phyloP scores from a whole-genome alignment of 2,888 invertebrate species.

The Brenthis ino region DNA sequence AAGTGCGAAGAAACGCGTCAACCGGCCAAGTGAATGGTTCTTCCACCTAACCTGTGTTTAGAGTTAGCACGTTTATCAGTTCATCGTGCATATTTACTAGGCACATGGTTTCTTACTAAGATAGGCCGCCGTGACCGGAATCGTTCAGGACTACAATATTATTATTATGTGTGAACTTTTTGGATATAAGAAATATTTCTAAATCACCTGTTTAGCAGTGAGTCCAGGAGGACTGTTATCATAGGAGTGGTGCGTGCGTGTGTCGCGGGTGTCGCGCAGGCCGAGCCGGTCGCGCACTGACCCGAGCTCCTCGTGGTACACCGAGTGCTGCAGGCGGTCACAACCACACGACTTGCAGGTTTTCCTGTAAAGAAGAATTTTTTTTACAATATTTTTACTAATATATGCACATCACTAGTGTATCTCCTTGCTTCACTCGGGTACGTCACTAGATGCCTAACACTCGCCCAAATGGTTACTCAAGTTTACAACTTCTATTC shows the following conservation, averaged over 20 bases:
- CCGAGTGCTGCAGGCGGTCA: constrained; percentile 93
- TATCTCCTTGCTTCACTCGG: no score
- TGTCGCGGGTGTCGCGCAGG: constrained; percentile 84
- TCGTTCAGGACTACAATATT: no score
- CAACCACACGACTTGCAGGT: constrained; percentile 97
- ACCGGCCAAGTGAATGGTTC: no score
- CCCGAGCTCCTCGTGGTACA: constrained; percentile 93
- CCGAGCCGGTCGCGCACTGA: constrained; percentile 89
- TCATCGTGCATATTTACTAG: no score
- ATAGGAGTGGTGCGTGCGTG: constrained; percentile 72
- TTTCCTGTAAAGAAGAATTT: constrained; percentile 85
- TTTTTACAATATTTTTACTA: background rate
- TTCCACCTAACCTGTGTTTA: no score
- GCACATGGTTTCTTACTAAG: no score
- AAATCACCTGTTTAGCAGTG: constrained; percentile 84
- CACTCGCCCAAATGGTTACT: background rate
- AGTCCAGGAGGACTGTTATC: constrained; percentile 88
- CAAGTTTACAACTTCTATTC: background rate
- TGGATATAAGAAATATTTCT: background rate
- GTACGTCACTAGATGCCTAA: no score
- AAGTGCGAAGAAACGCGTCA: no score
- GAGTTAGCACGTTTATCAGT: no score
- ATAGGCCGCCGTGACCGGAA: no score
- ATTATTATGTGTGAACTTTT: no score
- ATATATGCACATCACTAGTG: background rate